Percentiles rank a stretch among this genome's conserved stretches.
Evolutionary conservation across 2,797 vertebrate genomes (phyloP).

Genomic region (Rhadinocentrus ornatus): DNA sequence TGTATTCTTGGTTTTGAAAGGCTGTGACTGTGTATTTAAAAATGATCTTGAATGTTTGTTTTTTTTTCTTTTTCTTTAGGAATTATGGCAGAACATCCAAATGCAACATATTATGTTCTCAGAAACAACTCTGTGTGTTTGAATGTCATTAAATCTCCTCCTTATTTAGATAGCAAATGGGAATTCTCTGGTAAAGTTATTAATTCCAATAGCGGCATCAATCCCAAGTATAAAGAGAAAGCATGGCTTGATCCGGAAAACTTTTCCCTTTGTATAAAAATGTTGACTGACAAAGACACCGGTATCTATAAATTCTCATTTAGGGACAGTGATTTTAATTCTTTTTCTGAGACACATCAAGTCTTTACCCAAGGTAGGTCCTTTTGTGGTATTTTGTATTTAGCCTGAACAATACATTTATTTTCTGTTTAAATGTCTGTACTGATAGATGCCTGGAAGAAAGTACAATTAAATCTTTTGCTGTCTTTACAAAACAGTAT

Average conservation of each 20-base stretch:
- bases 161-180: fast-evolving
- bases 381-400: no score
- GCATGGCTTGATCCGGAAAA: fast-evolving
- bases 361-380: constrained; percentile 67
- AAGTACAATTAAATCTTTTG: no score
- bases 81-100: fast-evolving
- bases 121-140: constrained; percentile 51
- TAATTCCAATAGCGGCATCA: fast-evolving
- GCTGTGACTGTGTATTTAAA: no score
- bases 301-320: neutral
- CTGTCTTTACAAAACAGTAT: no score
- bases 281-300: constrained; percentile 24
- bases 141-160: fast-evolving
- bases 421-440: no score
- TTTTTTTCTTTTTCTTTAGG: constrained; percentile 30
- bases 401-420: no score
- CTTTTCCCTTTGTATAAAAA: constrained; percentile 45
- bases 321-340: fast-evolving
- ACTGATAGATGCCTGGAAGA: no score
- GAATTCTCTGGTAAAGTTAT: fast-evolving
- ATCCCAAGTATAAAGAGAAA: fast-evolving
- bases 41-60: neutral
- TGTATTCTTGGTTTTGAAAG: no score
- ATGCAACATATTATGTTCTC: fast-evolving
- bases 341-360: fast-evolving